A percentile compares a stretch with the other conserved stretches of the same genome.
Evolutionary conservation across 1,140 invertebrate genomes (phyloP).

Genomic region (Nilaparvata lugens): DNA sequence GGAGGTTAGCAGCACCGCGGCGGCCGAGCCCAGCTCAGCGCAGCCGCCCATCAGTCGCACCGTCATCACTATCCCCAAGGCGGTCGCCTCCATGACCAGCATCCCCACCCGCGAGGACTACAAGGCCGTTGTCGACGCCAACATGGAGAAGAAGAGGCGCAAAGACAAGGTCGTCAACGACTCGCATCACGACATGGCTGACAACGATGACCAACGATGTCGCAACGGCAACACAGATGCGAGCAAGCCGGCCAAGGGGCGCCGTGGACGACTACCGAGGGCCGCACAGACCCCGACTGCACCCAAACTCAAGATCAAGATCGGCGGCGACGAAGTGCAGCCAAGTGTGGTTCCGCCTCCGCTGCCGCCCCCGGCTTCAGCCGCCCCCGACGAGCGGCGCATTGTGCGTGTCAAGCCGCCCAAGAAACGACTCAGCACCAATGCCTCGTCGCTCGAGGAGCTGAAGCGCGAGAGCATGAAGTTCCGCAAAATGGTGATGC

Average conservation of each 20-base stretch:
- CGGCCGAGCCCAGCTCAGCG: conserved; percentile 29
- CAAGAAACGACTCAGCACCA: conserved; percentile 54
- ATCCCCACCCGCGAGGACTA: conserved; percentile 78
- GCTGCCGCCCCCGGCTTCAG: background rate
- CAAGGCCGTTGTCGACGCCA: conserved; percentile 50
- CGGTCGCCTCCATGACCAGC: conserved; percentile 73
- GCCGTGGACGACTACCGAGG: conserved; percentile 19
- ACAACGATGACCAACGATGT: conserved; percentile 32
- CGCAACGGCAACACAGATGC: conserved; percentile 20
- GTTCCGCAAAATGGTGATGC: conserved; percentile 70
- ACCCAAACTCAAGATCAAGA: conserved; percentile 77
- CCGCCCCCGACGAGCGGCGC: conserved; percentile 37
- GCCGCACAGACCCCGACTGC: conserved; percentile 32
- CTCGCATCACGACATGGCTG: conserved; percentile 39
- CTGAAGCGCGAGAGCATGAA: conserved; percentile 78
- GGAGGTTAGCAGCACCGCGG: conserved; percentile 50
- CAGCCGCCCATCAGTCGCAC: conserved; percentile 56
- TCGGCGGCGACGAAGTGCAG: conserved; percentile 38
- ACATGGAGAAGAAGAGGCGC: conserved; percentile 56
- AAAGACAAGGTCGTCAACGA: conserved; percentile 46
- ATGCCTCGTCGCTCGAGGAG: conserved; percentile 61
- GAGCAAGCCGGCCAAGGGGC: conserved; percentile 16
- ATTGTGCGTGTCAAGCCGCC: conserved; percentile 60
- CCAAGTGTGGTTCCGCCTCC: conserved; percentile 26
- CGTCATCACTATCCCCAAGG: conserved; percentile 75